These are phyloP conservation scores for Gisinianus flammeolus DNA, from an alignment of 2,888 invertebrate species.

Conservation along the genomic window DNA sequence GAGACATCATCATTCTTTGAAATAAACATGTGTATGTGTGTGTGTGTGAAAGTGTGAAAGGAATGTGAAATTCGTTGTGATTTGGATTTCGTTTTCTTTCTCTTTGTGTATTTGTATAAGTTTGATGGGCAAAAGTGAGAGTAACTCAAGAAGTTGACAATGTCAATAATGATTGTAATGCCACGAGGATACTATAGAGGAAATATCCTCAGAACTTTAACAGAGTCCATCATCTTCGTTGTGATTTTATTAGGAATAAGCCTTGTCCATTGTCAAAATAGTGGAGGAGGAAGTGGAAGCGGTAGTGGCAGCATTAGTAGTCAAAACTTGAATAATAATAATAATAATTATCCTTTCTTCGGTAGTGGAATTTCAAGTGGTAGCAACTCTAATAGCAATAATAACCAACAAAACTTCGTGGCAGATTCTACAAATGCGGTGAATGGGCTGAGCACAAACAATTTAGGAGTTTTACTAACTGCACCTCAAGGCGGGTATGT, in stretches of 20 bases:
- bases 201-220: background rate
- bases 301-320: slow-evolving; percentile 14
- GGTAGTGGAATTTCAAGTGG: slow-evolving; percentile 8
- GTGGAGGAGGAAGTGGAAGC: slow-evolving; percentile 27
- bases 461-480: slow-evolving; percentile 25
- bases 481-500: slow-evolving; percentile 42
- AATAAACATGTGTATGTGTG: no score
- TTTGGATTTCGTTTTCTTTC: no score
- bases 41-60: no score
- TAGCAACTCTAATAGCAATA: slow-evolving; percentile 1
- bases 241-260: background rate
- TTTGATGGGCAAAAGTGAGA: background rate
- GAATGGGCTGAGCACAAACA: background rate
- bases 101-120: no score
- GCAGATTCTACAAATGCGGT: slow-evolving; percentile 20
- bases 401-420: background rate
- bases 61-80: no score
- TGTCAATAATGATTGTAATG: background rate
- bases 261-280: slow-evolving; percentile 10
- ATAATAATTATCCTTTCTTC: slow-evolving; percentile 8
- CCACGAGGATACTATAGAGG: background rate
- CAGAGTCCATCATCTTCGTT: background rate
- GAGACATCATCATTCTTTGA: no score
- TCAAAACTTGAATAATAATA: background rate
- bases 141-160: background rate